A percentile compares a stretch with the other conserved stretches of the same genome.
phyloP scores from a whole-genome alignment of 2,888 invertebrate species.

The Drosophila algonquin region DNA sequence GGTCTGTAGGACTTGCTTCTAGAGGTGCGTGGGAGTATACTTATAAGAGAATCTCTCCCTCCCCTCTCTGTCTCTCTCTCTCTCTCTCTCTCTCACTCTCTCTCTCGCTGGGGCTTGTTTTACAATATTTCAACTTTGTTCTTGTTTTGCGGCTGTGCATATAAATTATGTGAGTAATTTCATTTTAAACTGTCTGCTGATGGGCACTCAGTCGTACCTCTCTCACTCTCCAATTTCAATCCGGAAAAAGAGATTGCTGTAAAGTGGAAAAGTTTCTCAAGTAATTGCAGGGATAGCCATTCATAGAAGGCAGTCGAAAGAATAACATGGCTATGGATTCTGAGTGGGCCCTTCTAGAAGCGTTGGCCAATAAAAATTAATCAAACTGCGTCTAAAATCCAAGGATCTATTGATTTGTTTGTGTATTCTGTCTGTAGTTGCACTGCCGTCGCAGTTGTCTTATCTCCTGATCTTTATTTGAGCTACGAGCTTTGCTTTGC shows the following conservation, averaged over 20 bases:
- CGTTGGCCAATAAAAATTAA: too few relatives aligned
- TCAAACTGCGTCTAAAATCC: background rate
- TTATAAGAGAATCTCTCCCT: background rate
- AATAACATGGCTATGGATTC: background rate
- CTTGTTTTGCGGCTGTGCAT: conserved; percentile 61
- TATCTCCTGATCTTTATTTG: too few relatives aligned
- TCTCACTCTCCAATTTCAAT: background rate
- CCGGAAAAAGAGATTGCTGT: conserved; percentile 17
- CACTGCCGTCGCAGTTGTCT: too few relatives aligned
- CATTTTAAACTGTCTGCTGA: conserved; percentile 66
- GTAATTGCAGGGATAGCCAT: conserved; percentile 31
- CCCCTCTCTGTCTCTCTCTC: too few relatives aligned
- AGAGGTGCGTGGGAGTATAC: background rate
- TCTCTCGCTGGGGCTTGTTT: conserved; percentile 30
- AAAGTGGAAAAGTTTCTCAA: conserved; percentile 39
- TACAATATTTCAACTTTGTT: conserved; percentile 45
- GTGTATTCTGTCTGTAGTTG: too few relatives aligned
- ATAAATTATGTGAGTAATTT: conserved; percentile 76
- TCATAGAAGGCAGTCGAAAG: conserved; percentile 12
- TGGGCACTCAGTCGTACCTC: conserved; percentile 19
- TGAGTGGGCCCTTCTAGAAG: too few relatives aligned
- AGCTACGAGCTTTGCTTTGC: too few relatives aligned
- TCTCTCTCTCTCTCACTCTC: too few relatives aligned
- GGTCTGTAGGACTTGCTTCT: conserved; percentile 20
- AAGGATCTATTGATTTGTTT: too few relatives aligned